phyloP scores from a whole-genome alignment of 1,140 invertebrate species.

The Mesaphorura yosii region DNA sequence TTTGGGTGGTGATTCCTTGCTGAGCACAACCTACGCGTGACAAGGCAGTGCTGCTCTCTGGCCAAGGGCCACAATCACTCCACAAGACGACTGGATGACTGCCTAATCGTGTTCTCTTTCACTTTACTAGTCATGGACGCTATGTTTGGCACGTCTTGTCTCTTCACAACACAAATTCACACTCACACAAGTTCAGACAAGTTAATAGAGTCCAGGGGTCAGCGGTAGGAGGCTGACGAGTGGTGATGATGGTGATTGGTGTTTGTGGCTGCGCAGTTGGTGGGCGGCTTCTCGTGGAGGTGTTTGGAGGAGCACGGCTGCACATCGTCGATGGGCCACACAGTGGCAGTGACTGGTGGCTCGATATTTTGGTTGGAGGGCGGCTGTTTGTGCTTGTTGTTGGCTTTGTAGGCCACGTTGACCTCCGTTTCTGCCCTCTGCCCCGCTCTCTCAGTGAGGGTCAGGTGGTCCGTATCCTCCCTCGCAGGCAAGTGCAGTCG shows the following conservation, averaged over 20 bases:
- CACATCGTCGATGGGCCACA: constrained; percentile 42
- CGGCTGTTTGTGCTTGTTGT: constrained; percentile 17
- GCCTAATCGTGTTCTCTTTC: too few species aligned
- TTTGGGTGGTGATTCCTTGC: too few species aligned
- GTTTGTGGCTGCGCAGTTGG: constrained; percentile 9
- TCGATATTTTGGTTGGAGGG: constrained; percentile 14
- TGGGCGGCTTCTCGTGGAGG: constrained; percentile 37
- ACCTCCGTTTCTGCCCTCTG: constrained; percentile 24
- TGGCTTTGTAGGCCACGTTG: constrained; percentile 12
- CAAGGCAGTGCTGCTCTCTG: too few species aligned
- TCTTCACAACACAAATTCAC: too few species aligned
- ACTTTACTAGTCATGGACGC: too few species aligned
- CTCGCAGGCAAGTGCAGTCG: constrained; percentile 25
- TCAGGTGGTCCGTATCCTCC: constrained; percentile 33
- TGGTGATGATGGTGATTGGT: constrained; percentile 1
- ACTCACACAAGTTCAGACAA: too few species aligned
- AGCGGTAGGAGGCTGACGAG: too few species aligned
- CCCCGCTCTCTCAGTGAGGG: constrained; percentile 29
- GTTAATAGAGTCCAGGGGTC: too few species aligned
- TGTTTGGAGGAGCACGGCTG: constrained; percentile 49
- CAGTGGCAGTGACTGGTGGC: constrained; percentile 33
- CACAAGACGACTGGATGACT: too few species aligned
- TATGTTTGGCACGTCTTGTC: too few species aligned
- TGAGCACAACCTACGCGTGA: too few species aligned
- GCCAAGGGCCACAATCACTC: too few species aligned